These are phyloP conservation scores for Pagrus major DNA, from an alignment of 2,113 vertebrate species.

Conservation along the genomic window DNA sequence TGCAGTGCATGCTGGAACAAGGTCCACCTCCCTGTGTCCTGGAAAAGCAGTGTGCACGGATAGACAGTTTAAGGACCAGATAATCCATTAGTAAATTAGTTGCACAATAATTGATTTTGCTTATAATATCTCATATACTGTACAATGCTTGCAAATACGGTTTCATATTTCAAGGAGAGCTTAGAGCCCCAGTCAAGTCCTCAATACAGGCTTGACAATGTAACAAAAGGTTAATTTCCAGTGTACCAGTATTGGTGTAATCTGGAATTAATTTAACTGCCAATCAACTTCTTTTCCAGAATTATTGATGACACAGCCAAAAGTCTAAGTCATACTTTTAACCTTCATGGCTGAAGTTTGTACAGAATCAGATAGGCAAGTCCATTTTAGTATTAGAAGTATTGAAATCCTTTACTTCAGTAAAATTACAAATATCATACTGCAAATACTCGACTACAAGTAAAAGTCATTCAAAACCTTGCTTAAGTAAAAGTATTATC, in stretches of 20 bases:
- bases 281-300: neutral
- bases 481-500: no score
- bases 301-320: neutral
- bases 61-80: neutral
- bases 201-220: neutral
- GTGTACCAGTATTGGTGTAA: no score
- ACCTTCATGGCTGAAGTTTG: neutral
- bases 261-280: neutral
- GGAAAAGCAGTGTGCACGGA: neutral
- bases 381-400: no score
- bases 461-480: no score
- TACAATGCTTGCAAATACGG: neutral
- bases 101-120: neutral
- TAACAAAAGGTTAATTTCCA: neutral
- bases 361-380: neutral
- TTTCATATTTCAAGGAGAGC: neutral
- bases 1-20: conserved; percentile 36
- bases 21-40: neutral
- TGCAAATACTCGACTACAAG: no score
- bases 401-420: no score
- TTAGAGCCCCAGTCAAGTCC: neutral
- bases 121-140: neutral
- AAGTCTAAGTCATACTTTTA: neutral
- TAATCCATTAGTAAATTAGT: neutral
- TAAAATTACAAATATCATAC: neutral